phyloP scores from a whole-genome alignment of 2,888 invertebrate species.

The Eilema griseolum region DNA sequence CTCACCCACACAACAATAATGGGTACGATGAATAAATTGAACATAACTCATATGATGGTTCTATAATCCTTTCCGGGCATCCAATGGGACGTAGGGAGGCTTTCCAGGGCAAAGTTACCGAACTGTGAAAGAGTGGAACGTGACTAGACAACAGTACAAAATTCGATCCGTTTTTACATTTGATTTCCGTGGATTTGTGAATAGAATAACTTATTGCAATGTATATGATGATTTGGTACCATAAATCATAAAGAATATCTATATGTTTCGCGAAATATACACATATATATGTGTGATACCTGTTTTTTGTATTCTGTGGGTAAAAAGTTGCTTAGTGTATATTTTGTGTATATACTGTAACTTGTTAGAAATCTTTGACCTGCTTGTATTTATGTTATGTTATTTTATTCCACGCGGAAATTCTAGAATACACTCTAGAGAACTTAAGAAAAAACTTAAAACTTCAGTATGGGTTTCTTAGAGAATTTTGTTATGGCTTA shows the following conservation, averaged over 20 bases:
- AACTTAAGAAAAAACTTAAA: no score
- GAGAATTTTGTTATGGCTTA: no score
- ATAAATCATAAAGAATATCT: slow-evolving; percentile 1
- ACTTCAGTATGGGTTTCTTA: no score
- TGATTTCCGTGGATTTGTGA: slow-evolving; percentile 38
- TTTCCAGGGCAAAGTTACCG: slow-evolving; percentile 53
- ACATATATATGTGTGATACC: neutral
- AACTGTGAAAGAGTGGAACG: slow-evolving; percentile 53
- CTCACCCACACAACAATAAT: slow-evolving; percentile 18
- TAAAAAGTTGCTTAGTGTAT: no score
- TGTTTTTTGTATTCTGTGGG: neutral
- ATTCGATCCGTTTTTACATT: slow-evolving; percentile 48
- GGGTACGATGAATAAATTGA: slow-evolving; percentile 46
- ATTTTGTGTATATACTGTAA: no score
- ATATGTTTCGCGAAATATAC: neutral
- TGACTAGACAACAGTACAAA: slow-evolving; percentile 58
- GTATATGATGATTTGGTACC: slow-evolving; percentile 14
- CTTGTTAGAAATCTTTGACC: no score
- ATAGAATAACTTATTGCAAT: slow-evolving; percentile 34
- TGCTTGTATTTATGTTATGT: no score
- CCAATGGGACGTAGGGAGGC: slow-evolving; percentile 32
- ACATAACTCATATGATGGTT: slow-evolving; percentile 45
- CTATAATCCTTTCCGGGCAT: slow-evolving; percentile 46
- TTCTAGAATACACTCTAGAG: no score
- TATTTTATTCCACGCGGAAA: no score